Percentiles rank a stretch among this genome's conserved stretches.
phyloP scores from a whole-genome alignment of 2,888 invertebrate genomes.

The Aplocera efformata region DNA sequence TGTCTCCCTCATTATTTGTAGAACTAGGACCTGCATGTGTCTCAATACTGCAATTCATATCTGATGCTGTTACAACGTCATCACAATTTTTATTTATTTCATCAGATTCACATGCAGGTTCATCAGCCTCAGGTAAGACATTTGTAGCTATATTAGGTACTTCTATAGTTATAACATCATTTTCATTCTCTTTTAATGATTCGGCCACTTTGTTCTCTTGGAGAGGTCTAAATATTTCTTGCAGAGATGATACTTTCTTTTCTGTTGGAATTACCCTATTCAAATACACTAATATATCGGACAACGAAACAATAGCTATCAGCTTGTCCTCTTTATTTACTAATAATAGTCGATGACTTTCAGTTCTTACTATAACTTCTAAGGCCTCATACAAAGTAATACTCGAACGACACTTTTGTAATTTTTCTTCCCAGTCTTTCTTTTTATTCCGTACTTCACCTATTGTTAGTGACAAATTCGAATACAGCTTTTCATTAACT shows the following conservation, averaged over 20 bases:
- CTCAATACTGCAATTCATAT: conserved; percentile 35
- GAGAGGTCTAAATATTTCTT: conserved; percentile 73
- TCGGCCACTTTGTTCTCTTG: conserved; percentile 73
- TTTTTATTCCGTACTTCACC: conserved; percentile 92
- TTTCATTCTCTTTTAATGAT: conserved; percentile 67
- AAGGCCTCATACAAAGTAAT: conserved; percentile 92
- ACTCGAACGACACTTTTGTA: conserved; percentile 92
- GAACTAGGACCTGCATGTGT: conserved; percentile 35
- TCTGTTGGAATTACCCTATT: conserved; percentile 75
- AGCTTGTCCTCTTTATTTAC: conserved; percentile 74
- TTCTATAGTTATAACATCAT: conserved; percentile 66
- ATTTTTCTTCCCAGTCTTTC: conserved; percentile 95
- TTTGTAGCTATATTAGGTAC: conserved; percentile 55
- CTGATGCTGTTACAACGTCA: conserved; percentile 33
- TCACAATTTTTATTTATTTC: conserved; percentile 31
- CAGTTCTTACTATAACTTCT: conserved; percentile 95
- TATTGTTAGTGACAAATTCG: conserved; percentile 92
- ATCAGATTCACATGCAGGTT: conserved; percentile 37
- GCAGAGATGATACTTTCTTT: conserved; percentile 71
- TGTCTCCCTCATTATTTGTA: conserved; percentile 34
- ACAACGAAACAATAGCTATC: conserved; percentile 72
- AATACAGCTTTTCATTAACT: conserved; percentile 95
- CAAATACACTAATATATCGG: conserved; percentile 75
- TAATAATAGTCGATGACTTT: conserved; percentile 83
- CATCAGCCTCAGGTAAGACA: conserved; percentile 47